Evolutionary conservation across 2,113 vertebrate genomes (phyloP).

Genomic region (Blennius ocellaris): DNA sequence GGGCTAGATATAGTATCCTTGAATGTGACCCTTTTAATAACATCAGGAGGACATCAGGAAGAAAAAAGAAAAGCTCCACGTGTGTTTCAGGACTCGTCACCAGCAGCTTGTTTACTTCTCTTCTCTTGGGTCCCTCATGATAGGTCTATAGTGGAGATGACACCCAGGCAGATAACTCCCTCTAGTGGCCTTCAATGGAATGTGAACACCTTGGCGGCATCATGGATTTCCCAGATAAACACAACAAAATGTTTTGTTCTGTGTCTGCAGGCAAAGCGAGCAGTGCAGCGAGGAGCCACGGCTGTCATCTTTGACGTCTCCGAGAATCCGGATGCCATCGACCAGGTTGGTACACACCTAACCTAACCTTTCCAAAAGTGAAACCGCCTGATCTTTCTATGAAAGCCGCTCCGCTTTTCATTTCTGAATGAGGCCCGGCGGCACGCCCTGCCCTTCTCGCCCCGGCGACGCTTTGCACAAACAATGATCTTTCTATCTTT

Average conservation of each 20-base stretch:
- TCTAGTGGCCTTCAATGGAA: conserved; percentile 68
- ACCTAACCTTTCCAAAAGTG: no score
- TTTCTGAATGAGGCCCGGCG: no score
- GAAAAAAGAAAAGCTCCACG: conserved; percentile 27
- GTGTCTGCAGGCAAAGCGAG: conserved; percentile 91
- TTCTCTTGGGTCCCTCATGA: not conserved
- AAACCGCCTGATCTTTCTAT: conserved; percentile 3
- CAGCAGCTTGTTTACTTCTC: conserved; percentile 39
- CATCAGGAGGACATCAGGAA: conserved; percentile 28
- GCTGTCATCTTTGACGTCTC: conserved; percentile 99
- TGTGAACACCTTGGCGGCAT: not conserved
- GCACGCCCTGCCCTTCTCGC: no score
- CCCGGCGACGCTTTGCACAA: conserved; percentile 7
- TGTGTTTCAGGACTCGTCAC: conserved; percentile 26
- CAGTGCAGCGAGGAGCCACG: conserved; percentile 96
- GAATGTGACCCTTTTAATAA: not conserved
- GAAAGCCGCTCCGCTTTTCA: not conserved
- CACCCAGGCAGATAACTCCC: conserved; percentile 60
- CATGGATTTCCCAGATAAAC: not conserved
- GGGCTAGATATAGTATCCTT: no score
- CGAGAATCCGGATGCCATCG: conserved; percentile 98
- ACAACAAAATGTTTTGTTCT: conserved; percentile 26
- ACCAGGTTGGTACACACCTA: conserved; percentile 87
- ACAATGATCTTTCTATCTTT: conserved; percentile 65
- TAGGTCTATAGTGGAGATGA: not conserved